A percentile compares a stretch with the other conserved stretches of the same genome.
phyloP scores from a whole-genome alignment of 2,888 invertebrate genomes.

The Tholera decimalis region DNA sequence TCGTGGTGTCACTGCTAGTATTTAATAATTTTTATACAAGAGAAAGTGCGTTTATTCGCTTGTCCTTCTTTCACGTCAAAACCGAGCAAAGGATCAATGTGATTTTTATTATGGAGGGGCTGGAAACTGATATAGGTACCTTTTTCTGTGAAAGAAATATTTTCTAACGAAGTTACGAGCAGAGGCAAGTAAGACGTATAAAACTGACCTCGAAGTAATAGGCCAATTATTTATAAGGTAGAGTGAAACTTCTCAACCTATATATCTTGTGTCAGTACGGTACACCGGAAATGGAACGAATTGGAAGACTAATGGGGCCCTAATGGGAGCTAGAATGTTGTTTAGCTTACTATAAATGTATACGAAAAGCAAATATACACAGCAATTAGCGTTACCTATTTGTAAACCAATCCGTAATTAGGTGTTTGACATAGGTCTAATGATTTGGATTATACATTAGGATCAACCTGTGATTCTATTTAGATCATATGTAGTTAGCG shows the following conservation, averaged over 20 bases:
- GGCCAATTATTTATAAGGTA: too few relatives aligned
- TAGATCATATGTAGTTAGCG: not conserved
- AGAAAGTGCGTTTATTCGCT: too few relatives aligned
- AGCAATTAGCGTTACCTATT: constrained; percentile 28
- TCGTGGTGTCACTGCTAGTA: too few relatives aligned
- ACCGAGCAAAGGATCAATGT: too few relatives aligned
- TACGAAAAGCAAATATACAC: not conserved
- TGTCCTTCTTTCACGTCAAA: too few relatives aligned
- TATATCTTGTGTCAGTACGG: not conserved
- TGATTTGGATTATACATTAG: not conserved
- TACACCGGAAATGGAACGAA: constrained; percentile 21
- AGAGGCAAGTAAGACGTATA: too few relatives aligned
- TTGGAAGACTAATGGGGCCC: constrained; percentile 17
- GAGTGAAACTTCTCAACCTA: not conserved
- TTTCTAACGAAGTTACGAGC: too few relatives aligned
- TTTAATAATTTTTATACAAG: too few relatives aligned
- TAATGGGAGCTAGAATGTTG: constrained; percentile 23
- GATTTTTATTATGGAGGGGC: too few relatives aligned
- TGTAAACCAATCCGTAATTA: constrained; percentile 20
- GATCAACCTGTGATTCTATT: not conserved
- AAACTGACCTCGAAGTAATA: too few relatives aligned
- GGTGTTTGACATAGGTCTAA: not conserved
- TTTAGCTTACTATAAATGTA: constrained; percentile 9
- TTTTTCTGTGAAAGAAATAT: too few relatives aligned
- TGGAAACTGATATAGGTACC: too few relatives aligned